Base-by-base conservation (phyloP, 2,797 vertebrate genomes). In the Girardinus metallicus region DNA sequence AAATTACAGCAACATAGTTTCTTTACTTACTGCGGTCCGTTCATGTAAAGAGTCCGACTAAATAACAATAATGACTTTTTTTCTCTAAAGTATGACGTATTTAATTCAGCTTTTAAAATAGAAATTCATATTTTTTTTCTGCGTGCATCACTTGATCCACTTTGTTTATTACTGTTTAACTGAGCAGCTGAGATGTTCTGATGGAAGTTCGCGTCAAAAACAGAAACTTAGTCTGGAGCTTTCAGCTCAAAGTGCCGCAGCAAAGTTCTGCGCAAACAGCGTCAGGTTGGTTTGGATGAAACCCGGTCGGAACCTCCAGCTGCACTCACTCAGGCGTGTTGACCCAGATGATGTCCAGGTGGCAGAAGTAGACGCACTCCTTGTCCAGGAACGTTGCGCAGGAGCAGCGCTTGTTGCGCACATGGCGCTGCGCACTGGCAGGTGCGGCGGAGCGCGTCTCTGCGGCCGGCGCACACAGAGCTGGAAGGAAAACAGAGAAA, bases 331-430 rank as follows among this genome's bases (percentile, higher is more conserved):
- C 97, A 11, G 98, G 97, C 64, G 98, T 99, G 97, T 99, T 99
- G 95, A 99, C 96, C 98, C 98, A 99, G 80, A 99, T 99, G 92
- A 99, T 99, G 94, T 99, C 98, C 86, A 99, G 95, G 94, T 99
- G 98, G 92, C 98, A 99, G 95, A 98, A 99, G 93, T 99, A 99
- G 80, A 99, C 97, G 76, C 98, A 99, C 91, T 99, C 98, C 82
- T 98, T 98, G 88, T 99, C 98, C 92, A 97, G 90, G 90, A 99
- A 95, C 6, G 96, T 96, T 0, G 97, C 97, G 85, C 98, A 99
- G 73, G 98, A 98, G 92, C 98, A 99, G 88, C 98, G 97, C 78
- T 98, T 99, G 81, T 93, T 91, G 39, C 98, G 91, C 91, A 90
- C 94, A 86, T 94, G 95, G 76, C 79, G 92, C 87, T 34, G 93